phyloP scores from a whole-genome alignment of 2,797 vertebrate genomes.

The Limnodromus scolopaceus region DNA sequence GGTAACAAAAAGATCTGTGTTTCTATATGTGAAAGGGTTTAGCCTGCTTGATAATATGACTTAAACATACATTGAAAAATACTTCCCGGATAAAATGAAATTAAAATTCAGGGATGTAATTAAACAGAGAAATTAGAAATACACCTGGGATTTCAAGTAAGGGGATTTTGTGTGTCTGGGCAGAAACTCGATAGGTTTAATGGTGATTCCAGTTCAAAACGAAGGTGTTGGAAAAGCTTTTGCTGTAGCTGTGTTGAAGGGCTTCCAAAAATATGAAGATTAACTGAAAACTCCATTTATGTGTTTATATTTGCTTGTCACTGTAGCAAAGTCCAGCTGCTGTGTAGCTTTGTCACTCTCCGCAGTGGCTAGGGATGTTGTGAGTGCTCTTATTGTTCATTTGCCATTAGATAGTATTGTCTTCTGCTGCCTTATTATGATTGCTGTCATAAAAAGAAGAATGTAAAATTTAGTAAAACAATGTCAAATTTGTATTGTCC shows the following conservation, averaged over 20 bases:
- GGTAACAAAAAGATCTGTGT: slow-evolving; percentile 22
- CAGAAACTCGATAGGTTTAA: slow-evolving; percentile 47
- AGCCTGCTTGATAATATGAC: background rate
- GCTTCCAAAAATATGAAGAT: slow-evolving; percentile 2
- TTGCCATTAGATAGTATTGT: background rate
- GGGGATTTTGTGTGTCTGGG: slow-evolving; percentile 7
- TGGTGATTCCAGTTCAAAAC: slow-evolving; percentile 56
- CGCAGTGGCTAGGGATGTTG: background rate
- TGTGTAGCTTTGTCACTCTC: background rate
- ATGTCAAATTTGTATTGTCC: background rate
- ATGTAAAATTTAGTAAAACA: background rate
- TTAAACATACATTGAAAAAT: slow-evolving; percentile 5
- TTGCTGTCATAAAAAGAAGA: background rate
- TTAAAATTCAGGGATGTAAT: slow-evolving; percentile 22
- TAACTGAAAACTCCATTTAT: background rate
- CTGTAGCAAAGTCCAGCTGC: slow-evolving; percentile 30
- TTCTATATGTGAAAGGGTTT: background rate
- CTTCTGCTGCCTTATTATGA: background rate
- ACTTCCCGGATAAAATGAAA: background rate
- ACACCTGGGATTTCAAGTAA: slow-evolving; percentile 1
- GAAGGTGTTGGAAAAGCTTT: slow-evolving; percentile 25
- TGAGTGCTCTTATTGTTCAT: background rate
- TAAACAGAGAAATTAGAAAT: slow-evolving; percentile 46
- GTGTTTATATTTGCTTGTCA: slow-evolving; percentile 24
- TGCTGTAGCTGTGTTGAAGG: background rate